Conservation (phyloP, 1,140 invertebrate genomes). For the Plutomurus gul region DNA sequence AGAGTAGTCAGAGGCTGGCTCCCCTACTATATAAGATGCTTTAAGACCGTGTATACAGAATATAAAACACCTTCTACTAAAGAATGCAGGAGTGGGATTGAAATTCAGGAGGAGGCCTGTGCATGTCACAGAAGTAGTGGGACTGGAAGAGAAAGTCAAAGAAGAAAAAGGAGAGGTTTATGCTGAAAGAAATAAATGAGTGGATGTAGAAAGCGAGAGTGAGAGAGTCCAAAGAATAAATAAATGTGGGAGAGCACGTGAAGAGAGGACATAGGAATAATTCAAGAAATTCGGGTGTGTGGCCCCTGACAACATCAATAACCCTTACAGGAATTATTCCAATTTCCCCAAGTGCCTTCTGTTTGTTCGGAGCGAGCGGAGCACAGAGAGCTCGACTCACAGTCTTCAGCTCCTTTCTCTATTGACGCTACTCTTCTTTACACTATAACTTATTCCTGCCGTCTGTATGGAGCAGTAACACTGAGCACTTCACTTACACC, state of each 20-base stretch:
- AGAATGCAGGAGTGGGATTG: constrained; percentile 2
- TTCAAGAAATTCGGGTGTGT: constrained; percentile 29
- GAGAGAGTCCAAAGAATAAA: not conserved
- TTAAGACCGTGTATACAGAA: no score
- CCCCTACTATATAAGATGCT: no score
- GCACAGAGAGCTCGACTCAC: not conserved
- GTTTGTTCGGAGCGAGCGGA: constrained; percentile 26
- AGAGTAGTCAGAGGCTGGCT: not conserved
- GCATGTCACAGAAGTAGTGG: not conserved
- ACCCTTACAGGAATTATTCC: constrained; percentile 45
- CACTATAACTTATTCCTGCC: not conserved
- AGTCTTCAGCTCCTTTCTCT: not conserved
- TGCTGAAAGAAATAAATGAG: constrained; percentile 22
- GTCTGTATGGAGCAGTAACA: not conserved
- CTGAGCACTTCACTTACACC: not conserved
- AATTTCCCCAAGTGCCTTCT: constrained; percentile 47
- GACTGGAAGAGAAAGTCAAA: not conserved
- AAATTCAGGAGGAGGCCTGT: constrained; percentile 16
- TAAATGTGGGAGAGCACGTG: not conserved
- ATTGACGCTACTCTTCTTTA: constrained; percentile 32
- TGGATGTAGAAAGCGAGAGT: not conserved
- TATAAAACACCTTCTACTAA: not conserved
- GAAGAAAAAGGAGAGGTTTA: not conserved
- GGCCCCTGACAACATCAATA: constrained; percentile 41
- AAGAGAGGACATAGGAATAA: constrained; percentile 28